Conservation (phyloP, 2,797 vertebrate species). For the Anabacerthia variegaticeps region DNA sequence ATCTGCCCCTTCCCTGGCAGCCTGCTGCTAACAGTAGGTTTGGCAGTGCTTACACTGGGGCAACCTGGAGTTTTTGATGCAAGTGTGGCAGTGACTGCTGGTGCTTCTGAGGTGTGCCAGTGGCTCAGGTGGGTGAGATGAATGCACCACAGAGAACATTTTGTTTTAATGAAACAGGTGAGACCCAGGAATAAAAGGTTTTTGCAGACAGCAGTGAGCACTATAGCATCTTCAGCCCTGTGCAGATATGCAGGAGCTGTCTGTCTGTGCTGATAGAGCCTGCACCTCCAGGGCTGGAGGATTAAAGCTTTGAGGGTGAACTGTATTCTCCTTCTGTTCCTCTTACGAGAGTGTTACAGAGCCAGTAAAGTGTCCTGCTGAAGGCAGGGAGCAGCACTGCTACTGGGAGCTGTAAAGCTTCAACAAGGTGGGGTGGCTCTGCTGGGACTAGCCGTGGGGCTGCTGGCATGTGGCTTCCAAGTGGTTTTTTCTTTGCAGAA, state of each 20-base stretch:
- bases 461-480: not conserved
- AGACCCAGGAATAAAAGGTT: not conserved
- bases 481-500: slow-evolving; percentile 67
- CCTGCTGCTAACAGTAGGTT: not conserved
- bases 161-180: not conserved
- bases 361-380: not conserved
- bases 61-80: not conserved
- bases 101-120: not conserved
- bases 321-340: not conserved
- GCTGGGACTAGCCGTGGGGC: not conserved
- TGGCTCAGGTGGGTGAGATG: not conserved
- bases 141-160: not conserved
- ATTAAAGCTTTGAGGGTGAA: not conserved
- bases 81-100: not conserved
- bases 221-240: not conserved
- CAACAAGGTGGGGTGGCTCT: not conserved
- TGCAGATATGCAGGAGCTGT: not conserved
- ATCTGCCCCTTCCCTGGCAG: not conserved
- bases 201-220: not conserved
- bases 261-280: not conserved
- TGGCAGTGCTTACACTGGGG: not conserved
- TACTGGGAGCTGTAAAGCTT: not conserved
- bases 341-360: not conserved
- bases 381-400: not conserved
- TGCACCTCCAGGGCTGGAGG: not conserved